These are phyloP conservation scores for Caretta caretta DNA, from an alignment of 2,113 vertebrate genomes.

Conservation along the genomic window DNA sequence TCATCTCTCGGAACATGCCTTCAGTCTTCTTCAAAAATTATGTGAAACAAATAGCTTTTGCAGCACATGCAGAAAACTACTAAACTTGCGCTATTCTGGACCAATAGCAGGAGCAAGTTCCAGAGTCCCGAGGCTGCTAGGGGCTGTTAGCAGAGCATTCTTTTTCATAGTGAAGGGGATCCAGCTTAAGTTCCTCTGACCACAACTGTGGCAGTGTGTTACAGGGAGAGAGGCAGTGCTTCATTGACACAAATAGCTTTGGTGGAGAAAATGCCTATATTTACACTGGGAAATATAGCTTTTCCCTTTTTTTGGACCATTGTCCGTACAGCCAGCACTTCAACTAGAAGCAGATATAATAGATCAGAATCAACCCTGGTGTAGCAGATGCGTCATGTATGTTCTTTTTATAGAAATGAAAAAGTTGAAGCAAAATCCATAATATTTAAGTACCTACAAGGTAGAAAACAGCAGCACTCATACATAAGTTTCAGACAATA, in stretches of 20 bases:
- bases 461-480: neutral
- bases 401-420: constrained; percentile 3
- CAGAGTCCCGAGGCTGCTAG: neutral
- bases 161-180: neutral
- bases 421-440: neutral
- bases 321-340: neutral
- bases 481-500: neutral
- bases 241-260: neutral
- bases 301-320: neutral
- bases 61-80: neutral
- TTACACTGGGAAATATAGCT: neutral
- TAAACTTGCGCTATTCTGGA: neutral
- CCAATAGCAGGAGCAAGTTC: neutral
- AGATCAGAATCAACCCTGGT: neutral
- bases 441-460: neutral
- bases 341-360: neutral
- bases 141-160: accelerated
- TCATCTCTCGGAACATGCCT: neutral
- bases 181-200: accelerated
- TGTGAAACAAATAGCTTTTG: neutral
- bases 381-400: neutral
- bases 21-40: neutral
- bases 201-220: neutral
- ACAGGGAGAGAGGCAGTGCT: neutral
- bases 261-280: neutral